Evolutionary conservation across 2,113 vertebrate genomes (phyloP).

Genomic region (Chaetops frenatus): DNA sequence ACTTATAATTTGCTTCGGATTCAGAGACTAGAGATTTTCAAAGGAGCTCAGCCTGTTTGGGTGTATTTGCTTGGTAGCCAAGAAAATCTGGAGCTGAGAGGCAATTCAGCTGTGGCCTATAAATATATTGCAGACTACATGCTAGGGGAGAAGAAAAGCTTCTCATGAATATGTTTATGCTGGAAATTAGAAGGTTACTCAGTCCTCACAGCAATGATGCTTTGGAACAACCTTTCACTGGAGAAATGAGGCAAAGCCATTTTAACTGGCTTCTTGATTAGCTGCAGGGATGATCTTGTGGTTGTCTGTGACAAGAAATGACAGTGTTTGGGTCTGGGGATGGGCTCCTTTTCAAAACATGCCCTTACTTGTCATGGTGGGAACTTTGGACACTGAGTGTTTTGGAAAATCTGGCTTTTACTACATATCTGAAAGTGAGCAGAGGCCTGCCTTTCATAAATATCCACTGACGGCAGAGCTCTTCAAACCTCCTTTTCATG

Average conservation of each 20-base stretch:
- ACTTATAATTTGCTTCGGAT: background rate
- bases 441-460: background rate
- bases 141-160: background rate
- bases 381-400: background rate
- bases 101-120: background rate
- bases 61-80: constrained; percentile 7
- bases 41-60: background rate
- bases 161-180: background rate
- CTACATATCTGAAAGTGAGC: background rate
- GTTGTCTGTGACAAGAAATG: background rate
- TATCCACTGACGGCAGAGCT: accelerated
- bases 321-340: background rate
- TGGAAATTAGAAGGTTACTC: constrained; percentile 46
- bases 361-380: background rate
- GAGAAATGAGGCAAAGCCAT: background rate
- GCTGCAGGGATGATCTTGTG: background rate
- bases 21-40: background rate
- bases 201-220: background rate
- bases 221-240: background rate
- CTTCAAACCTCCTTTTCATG: background rate
- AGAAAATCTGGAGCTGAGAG: constrained; percentile 28
- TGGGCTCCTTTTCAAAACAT: background rate
- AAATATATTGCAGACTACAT: background rate
- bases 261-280: background rate
- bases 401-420: background rate